A percentile compares a stretch with the other conserved stretches of the same genome.
Conservation (phyloP, 1,140 invertebrate species). For the Cherax destructor region DNA sequence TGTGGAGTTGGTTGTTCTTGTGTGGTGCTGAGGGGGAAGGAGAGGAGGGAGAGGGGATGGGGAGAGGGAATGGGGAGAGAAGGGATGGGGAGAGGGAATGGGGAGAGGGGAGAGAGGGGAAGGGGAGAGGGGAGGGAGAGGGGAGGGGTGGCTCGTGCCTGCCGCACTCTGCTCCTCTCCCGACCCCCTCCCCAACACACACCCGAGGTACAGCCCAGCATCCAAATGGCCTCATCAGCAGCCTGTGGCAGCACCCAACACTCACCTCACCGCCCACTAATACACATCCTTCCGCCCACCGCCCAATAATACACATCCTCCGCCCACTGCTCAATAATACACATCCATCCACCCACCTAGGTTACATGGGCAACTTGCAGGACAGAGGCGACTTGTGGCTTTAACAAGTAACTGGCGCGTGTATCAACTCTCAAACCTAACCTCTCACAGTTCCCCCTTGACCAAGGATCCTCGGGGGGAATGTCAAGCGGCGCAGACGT, state of each 20-base stretch:
- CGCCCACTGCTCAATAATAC: neutral
- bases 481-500: neutral
- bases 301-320: neutral
- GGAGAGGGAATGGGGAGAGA: neutral
- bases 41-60: neutral
- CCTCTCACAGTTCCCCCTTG: neutral
- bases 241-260: neutral
- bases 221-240: constrained; percentile 46
- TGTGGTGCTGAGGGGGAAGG: too few species aligned
- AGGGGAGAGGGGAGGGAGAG: neutral
- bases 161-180: neutral
- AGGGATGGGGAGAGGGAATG: neutral
- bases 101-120: too few species aligned
- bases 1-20: too few species aligned
- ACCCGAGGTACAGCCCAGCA: constrained; percentile 42
- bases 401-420: neutral
- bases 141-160: neutral
- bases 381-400: neutral
- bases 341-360: neutral
- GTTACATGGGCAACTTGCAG: neutral
- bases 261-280: neutral
- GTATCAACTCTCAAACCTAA: neutral
- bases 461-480: neutral
- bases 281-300: neutral
- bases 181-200: constrained; percentile 8